phyloP scores from a whole-genome alignment of 2,113 vertebrate genomes.

The Progne subis region DNA sequence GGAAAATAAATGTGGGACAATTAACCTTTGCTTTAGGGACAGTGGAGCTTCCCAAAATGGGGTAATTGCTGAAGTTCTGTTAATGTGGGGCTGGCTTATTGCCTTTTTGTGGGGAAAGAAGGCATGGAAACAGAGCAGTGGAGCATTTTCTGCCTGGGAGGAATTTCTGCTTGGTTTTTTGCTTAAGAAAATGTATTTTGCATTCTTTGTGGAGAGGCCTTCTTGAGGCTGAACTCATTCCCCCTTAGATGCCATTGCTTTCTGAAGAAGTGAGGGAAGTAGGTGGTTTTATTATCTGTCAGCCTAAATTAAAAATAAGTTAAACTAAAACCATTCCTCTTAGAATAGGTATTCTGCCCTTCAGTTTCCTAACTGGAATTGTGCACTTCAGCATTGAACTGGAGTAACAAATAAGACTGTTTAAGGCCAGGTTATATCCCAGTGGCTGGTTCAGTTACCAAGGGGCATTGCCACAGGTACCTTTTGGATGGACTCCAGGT shows the following conservation, averaged over 20 bases:
- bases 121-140: neutral
- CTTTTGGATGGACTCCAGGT: neutral
- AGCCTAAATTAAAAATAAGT: neutral
- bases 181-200: neutral
- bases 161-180: neutral
- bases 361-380: neutral
- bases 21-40: slow-evolving; percentile 25
- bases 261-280: neutral
- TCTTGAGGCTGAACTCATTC: neutral
- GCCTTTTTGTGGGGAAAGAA: neutral
- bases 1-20: neutral
- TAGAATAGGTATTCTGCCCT: neutral
- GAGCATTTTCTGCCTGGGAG: neutral
- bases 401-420: neutral
- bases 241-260: neutral
- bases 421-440: neutral
- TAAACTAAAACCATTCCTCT: neutral
- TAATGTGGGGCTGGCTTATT: neutral
- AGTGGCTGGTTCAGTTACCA: neutral
- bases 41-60: neutral
- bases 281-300: neutral
- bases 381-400: neutral
- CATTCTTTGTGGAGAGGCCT: neutral
- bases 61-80: neutral
- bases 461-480: neutral